These are phyloP conservation scores for Hipposideros armiger DNA, from an alignment of 2,113 vertebrate species.

Conservation along the genomic window DNA sequence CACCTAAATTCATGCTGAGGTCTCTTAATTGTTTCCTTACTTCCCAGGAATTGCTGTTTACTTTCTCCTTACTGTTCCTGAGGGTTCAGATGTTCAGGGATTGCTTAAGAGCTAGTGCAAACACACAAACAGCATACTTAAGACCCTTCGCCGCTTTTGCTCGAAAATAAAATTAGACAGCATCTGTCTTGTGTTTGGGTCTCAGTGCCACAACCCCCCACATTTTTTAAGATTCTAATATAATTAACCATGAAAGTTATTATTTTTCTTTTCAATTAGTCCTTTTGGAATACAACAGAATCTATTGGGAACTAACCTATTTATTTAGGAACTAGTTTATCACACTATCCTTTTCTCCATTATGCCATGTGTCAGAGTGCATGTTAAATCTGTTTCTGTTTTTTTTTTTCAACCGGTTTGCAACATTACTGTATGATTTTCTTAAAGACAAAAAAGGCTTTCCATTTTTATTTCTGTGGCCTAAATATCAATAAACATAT, in stretches of 20 bases:
- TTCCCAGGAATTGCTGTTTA: background rate
- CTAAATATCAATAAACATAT: background rate
- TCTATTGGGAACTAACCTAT: background rate
- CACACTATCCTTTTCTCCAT: background rate
- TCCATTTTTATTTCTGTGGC: background rate
- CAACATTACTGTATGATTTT: background rate
- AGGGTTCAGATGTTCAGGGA: background rate
- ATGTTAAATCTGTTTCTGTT: background rate
- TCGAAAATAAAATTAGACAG: background rate
- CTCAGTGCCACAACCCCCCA: accelerated
- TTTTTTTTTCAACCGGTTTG: background rate
- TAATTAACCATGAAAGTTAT: background rate
- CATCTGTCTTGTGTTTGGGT: background rate
- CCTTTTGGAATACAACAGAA: background rate
- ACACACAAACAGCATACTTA: background rate
- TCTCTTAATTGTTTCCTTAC: background rate
- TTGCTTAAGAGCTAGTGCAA: background rate
- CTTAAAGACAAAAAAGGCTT: background rate
- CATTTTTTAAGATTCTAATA: background rate
- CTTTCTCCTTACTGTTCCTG: background rate
- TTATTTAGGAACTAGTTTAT: background rate
- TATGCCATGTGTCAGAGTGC: background rate
- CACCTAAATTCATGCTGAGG: background rate
- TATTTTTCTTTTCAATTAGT: background rate
- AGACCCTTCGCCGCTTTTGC: background rate